Evolutionary conservation across 2,113 vertebrate species (phyloP).

Genomic region (Orientallactaga bullata): DNA sequence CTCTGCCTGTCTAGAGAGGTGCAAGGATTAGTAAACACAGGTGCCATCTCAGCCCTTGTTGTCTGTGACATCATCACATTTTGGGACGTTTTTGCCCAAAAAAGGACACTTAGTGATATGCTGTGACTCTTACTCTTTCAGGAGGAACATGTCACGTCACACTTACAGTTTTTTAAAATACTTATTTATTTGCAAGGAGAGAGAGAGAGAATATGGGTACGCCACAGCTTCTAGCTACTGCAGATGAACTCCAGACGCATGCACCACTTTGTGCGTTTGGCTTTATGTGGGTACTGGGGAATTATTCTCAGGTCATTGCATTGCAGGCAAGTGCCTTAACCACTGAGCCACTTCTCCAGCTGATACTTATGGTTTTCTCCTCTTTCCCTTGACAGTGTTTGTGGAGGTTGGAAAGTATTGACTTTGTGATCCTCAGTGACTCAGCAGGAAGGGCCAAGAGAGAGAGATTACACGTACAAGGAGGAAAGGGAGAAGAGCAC

Average conservation of each 20-base stretch:
- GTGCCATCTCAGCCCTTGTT: not conserved
- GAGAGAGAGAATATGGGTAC: no score
- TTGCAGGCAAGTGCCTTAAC: no score
- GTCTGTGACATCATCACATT: not conserved
- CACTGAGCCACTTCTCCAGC: not conserved
- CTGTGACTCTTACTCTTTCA: constrained; percentile 27
- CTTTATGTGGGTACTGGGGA: no score
- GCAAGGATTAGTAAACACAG: not conserved
- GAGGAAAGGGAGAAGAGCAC: not conserved
- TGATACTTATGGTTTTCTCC: not conserved
- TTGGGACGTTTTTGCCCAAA: not conserved
- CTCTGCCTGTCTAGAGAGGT: not conserved
- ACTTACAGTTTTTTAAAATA: no score
- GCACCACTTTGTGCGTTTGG: no score
- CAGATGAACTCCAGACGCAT: no score
- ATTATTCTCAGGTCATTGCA: no score
- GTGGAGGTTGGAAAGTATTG: not conserved
- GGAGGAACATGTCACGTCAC: not conserved
- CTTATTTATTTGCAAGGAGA: no score
- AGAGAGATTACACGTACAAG: not conserved
- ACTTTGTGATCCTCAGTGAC: not conserved
- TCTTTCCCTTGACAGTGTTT: not conserved
- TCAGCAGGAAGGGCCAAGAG: not conserved
- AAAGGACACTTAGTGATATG: not conserved
- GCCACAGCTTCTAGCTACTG: no score